These are phyloP conservation scores for Silvanus unidentatus DNA, from an alignment of 2,888 invertebrate species.

Conservation along the genomic window DNA sequence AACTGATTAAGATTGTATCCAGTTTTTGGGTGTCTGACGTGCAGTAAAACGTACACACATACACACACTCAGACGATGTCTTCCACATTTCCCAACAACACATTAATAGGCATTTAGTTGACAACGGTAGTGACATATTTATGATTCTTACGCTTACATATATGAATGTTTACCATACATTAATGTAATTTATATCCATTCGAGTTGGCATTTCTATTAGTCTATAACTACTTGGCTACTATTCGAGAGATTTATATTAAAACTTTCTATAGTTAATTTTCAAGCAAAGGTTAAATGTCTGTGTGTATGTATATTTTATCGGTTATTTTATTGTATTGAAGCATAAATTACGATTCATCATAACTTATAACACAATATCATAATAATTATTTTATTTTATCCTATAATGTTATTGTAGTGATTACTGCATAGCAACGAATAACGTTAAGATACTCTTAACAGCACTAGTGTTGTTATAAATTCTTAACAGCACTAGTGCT, in stretches of 20 bases:
- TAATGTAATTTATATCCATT: constrained; percentile 48
- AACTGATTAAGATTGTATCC: constrained; percentile 14
- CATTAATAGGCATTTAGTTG: constrained; percentile 49
- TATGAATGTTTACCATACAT: constrained; percentile 49
- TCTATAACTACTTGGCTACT: constrained; percentile 44
- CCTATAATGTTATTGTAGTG: no score
- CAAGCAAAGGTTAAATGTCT: constrained; percentile 39
- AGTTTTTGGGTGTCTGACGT: constrained; percentile 22
- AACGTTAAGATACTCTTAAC: no score
- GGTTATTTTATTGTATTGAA: constrained; percentile 28
- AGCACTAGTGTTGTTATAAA: no score
- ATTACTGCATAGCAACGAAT: no score
- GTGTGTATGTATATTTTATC: constrained; percentile 35
- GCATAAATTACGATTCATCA: constrained; percentile 28
- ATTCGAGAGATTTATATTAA: constrained; percentile 38
- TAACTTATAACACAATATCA: constrained; percentile 15
- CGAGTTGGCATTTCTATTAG: constrained; percentile 48
- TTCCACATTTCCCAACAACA: constrained; percentile 45
- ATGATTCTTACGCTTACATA: constrained; percentile 46
- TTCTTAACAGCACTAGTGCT: no score
- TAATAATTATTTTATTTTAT: constrained; percentile 30
- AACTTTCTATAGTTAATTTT: constrained; percentile 39
- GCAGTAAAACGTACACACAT: constrained; percentile 30
- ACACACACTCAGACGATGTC: constrained; percentile 15
- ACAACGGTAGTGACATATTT: constrained; percentile 49